Percentiles rank a stretch among this genome's conserved stretches.
Conservation (phyloP, 2,888 invertebrate genomes). For the Harpalus rufipes region DNA sequence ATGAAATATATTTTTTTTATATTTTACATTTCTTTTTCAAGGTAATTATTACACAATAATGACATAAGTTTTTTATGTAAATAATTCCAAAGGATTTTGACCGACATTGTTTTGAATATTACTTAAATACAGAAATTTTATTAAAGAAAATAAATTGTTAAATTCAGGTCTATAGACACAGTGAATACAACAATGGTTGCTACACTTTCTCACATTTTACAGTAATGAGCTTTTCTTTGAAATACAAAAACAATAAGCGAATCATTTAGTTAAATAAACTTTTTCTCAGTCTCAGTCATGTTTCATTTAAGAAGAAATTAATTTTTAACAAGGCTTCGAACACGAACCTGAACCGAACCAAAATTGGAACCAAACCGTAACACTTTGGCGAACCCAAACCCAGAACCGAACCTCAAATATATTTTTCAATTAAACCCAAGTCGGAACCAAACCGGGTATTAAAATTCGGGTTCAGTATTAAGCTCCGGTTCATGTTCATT, state of each 20-base stretch:
- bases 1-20: slow-evolving; percentile 50
- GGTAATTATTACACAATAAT: slow-evolving; percentile 46
- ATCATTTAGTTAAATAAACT: slow-evolving; percentile 10
- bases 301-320: not conserved
- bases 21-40: slow-evolving; percentile 51
- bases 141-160: slow-evolving; percentile 14
- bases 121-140: slow-evolving; percentile 2
- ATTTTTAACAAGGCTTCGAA: too few species aligned
- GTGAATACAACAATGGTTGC: slow-evolving; percentile 8
- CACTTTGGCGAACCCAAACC: too few species aligned
- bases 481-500: too few species aligned
- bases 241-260: slow-evolving; percentile 16
- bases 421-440: too few species aligned
- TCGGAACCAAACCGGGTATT: too few species aligned
- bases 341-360: too few species aligned
- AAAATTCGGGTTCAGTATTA: too few species aligned
- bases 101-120: not conserved
- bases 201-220: slow-evolving; percentile 32
- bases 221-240: slow-evolving; percentile 23
- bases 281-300: not conserved
- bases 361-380: too few species aligned
- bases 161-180: not conserved
- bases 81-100: slow-evolving; percentile 34
- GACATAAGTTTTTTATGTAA: slow-evolving; percentile 42
- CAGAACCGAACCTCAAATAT: too few species aligned